Conservation (phyloP, 2,888 invertebrate genomes). For the Trachelus stipa region DNA sequence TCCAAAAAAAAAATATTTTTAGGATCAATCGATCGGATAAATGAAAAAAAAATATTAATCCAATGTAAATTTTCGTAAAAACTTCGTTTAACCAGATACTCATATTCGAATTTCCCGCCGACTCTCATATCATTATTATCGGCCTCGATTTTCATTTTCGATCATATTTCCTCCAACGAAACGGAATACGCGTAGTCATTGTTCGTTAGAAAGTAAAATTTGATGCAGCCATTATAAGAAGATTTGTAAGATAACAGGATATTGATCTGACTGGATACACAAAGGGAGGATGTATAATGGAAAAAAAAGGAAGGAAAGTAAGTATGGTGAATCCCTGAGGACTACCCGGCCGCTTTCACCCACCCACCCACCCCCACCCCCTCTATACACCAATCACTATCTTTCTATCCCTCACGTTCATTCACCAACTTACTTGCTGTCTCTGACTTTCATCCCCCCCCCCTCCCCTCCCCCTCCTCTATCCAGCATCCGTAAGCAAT, state of each 20-base stretch:
- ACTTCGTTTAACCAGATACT: background rate
- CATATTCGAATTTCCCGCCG: conserved; percentile 15
- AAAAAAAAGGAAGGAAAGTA: conserved; percentile 32
- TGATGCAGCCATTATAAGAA: conserved; percentile 38
- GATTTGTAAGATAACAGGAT: conserved; percentile 37
- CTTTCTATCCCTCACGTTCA: background rate
- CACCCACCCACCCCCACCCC: background rate
- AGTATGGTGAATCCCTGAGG: conserved; percentile 27
- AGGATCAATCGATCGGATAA: background rate
- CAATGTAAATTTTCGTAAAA: background rate
- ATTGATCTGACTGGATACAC: conserved; percentile 39
- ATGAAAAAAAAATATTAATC: background rate
- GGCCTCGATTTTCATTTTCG: conserved; percentile 23
- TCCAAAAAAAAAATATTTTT: background rate
- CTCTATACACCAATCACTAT: conserved; percentile 12
- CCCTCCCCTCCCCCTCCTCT: conserved; percentile 11
- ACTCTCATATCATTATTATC: conserved; percentile 28
- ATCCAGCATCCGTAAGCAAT: background rate
- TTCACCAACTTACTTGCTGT: conserved; percentile 16
- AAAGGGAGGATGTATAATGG: conserved; percentile 34
- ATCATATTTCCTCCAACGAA: background rate
- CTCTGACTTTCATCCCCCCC: conserved; percentile 17
- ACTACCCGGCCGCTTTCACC: background rate
- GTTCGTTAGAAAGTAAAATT: conserved; percentile 31
- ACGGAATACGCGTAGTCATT: background rate